A percentile compares a stretch with the other conserved stretches of the same genome.
These are phyloP conservation scores for Corythornis leucogaster DNA, from an alignment of 2,797 vertebrate genomes.

Conservation along the genomic window DNA sequence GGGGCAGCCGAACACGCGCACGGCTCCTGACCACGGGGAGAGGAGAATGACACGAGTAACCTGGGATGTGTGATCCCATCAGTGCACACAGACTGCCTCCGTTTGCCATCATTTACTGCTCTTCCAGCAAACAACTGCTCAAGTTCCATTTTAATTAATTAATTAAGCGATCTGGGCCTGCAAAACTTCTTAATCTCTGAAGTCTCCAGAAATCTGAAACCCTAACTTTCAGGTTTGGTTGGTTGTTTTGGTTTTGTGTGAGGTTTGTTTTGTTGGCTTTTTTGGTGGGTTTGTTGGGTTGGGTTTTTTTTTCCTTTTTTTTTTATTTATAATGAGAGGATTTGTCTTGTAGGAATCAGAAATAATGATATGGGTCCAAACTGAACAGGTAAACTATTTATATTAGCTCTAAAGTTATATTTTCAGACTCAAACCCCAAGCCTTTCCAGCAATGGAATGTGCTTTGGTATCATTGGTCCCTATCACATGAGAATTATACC, in stretches of 20 bases:
- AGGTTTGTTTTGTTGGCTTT: too few species aligned
- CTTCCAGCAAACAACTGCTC: neutral
- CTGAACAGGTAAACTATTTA: neutral
- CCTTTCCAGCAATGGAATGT: neutral
- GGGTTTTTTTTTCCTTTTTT: fast-evolving
- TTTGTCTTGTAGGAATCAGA: neutral
- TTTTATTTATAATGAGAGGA: neutral
- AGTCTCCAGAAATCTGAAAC: neutral
- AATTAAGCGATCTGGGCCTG: neutral
- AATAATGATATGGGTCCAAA: neutral
- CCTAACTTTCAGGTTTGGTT: neutral
- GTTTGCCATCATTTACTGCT: neutral
- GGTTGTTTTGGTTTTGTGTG: too few species aligned
- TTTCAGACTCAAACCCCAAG: neutral
- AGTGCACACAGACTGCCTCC: neutral
- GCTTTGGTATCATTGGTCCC: neutral
- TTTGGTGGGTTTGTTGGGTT: too few species aligned
- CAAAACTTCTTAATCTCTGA: neutral
- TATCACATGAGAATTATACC: neutral
- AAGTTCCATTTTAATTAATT: neutral
- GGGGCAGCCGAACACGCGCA: neutral
- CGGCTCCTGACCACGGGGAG: neutral
- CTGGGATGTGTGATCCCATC: neutral
- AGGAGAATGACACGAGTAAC: neutral
- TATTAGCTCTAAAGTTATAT: neutral